Conservation (phyloP, 2,113 vertebrate species). For the Phaethon lepturus region DNA sequence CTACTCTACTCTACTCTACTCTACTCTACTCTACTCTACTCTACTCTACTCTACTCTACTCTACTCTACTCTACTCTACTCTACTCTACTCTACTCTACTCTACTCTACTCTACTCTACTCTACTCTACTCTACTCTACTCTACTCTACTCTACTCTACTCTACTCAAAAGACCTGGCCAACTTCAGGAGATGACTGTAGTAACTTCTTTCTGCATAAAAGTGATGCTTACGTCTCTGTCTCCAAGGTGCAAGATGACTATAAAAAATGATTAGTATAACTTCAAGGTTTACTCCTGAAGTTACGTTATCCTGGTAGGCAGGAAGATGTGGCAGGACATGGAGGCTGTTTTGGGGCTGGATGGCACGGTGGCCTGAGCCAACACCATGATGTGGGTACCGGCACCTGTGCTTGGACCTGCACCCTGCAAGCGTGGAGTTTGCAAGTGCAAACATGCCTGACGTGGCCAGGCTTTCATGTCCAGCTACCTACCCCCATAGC, state of each 20-base stretch:
- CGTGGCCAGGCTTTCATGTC: background rate
- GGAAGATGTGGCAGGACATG: rapidly evolving
- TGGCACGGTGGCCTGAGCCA: rapidly evolving
- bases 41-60: background rate
- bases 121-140: background rate
- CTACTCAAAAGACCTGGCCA: background rate
- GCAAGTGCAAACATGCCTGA: rapidly evolving
- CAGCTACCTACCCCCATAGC: rapidly evolving
- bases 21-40: background rate
- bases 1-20: background rate
- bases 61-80: background rate
- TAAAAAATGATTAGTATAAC: background rate
- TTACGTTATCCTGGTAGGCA: background rate
- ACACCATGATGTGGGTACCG: rapidly evolving
- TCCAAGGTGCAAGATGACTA: background rate
- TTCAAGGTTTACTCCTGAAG: background rate
- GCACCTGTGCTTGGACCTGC: background rate
- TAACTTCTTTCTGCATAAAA: background rate
- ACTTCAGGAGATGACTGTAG: background rate
- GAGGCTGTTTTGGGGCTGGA: background rate
- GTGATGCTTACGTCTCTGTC: background rate
- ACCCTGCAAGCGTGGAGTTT: background rate
- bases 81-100: background rate
- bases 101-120: background rate
- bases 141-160: background rate